These are phyloP conservation scores for Alosa sapidissima DNA, from an alignment of 2,797 vertebrate species.

Conservation along the genomic window DNA sequence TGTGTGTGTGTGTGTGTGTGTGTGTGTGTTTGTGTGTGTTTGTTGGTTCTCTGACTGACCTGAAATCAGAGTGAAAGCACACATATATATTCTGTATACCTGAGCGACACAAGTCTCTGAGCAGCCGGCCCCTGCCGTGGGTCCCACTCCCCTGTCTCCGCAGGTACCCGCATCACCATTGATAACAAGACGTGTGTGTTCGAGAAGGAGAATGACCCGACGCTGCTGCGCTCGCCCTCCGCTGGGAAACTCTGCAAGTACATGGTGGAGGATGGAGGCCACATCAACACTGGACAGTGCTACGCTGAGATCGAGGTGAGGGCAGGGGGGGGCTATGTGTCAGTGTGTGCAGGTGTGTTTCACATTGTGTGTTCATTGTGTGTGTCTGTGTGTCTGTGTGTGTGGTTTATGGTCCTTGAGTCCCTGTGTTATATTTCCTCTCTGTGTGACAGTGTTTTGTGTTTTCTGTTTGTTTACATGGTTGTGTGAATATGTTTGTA, in stretches of 20 bases:
- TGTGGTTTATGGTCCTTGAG: not conserved
- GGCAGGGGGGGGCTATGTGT: not conserved
- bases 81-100: not conserved
- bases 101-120: not conserved
- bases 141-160: not conserved
- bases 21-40: constrained; percentile 17
- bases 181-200: constrained; percentile 99
- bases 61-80: not conserved
- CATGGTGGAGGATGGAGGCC: constrained; percentile 93
- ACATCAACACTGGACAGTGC: constrained; percentile 93
- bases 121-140: not conserved
- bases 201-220: constrained; percentile 97
- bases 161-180: constrained; percentile 96
- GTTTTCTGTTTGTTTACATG: not conserved
- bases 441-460: not conserved
- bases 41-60: not conserved
- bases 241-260: constrained; percentile 97
- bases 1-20: constrained; percentile 24
- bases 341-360: not conserved
- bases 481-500: not conserved
- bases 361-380: not conserved
- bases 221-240: constrained; percentile 90
- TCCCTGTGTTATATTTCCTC: not conserved
- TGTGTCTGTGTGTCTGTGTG: not conserved
- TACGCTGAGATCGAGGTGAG: constrained; percentile 96